Conservation (phyloP, 2,797 vertebrate genomes). For the Pachyuromys duprasi region DNA sequence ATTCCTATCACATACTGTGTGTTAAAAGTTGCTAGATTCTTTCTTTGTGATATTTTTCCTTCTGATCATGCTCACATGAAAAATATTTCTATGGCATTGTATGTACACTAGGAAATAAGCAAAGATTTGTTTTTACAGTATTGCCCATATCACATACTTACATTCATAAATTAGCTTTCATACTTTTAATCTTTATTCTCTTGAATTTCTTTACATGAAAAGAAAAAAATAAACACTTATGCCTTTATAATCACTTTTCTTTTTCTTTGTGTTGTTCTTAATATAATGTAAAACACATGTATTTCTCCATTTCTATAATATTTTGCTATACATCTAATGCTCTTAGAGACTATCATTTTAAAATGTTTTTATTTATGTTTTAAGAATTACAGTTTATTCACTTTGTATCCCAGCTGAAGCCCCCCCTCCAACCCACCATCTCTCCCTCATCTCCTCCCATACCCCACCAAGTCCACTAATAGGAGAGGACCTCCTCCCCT, state of each 20-base stretch:
- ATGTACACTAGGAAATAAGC: neutral
- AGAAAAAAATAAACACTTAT: neutral
- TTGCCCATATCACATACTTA: neutral
- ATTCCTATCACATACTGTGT: neutral
- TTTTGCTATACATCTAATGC: neutral
- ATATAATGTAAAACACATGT: too few relatives aligned
- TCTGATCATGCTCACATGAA: neutral
- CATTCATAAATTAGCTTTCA: neutral
- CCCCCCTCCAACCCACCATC: too few relatives aligned
- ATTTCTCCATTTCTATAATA: neutral
- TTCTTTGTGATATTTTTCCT: too few relatives aligned
- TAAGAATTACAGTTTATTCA: too few relatives aligned
- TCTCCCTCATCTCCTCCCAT: too few relatives aligned
- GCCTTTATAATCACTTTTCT: neutral
- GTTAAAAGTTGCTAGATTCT: neutral
- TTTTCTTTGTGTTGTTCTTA: too few relatives aligned
- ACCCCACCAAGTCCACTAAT: too few relatives aligned
- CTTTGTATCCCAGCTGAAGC: too few relatives aligned
- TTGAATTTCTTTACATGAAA: neutral
- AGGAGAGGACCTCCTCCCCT: too few relatives aligned
- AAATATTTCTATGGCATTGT: neutral
- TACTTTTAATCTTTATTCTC: neutral
- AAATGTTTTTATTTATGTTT: too few relatives aligned
- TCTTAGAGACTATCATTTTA: neutral
- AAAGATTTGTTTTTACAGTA: neutral